Percentiles rank a stretch among this genome's conserved stretches.
Evolutionary conservation across 2,113 vertebrate genomes (phyloP).

Genomic region (Colistium nudipinnis): DNA sequence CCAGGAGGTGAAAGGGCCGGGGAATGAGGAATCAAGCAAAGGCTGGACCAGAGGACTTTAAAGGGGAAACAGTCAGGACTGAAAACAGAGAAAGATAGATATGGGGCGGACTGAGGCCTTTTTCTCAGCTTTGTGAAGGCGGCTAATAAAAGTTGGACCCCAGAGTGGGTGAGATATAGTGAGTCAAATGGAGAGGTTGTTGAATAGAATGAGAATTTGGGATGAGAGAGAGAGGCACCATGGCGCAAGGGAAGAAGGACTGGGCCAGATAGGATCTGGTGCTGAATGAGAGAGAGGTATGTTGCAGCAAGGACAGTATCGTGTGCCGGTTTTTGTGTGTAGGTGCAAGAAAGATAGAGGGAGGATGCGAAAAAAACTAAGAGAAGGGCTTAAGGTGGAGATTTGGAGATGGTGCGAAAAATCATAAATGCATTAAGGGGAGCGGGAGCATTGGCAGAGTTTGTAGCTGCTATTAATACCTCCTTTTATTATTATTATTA

Average conservation of each 20-base stretch:
- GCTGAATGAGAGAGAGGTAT: slow-evolving; percentile 31
- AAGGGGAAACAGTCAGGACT: slow-evolving; percentile 1
- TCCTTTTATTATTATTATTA: slow-evolving; percentile 38
- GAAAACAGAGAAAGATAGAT: slow-evolving; percentile 36
- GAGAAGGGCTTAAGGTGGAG: slow-evolving; percentile 35
- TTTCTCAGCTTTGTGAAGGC: slow-evolving; percentile 36
- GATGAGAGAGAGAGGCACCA: slow-evolving; percentile 21
- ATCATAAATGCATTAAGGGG: slow-evolving; percentile 9
- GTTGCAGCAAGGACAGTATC: slow-evolving; percentile 17
- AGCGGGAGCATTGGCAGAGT: slow-evolving; percentile 18
- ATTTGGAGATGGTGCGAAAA: slow-evolving; percentile 9
- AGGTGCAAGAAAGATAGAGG: slow-evolving; percentile 34
- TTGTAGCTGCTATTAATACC: slow-evolving; percentile 50
- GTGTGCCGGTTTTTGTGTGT: background rate
- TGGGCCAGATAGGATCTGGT: slow-evolving; percentile 29
- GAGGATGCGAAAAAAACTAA: slow-evolving; percentile 50
- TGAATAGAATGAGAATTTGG: slow-evolving; percentile 27
- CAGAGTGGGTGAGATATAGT: slow-evolving; percentile 41
- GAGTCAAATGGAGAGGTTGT: slow-evolving; percentile 44
- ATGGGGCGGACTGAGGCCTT: slow-evolving; percentile 12
- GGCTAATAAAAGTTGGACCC: slow-evolving; percentile 54
- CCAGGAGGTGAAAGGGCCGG: slow-evolving; percentile 41
- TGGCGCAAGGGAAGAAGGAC: slow-evolving; percentile 2
- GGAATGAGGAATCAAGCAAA: slow-evolving; percentile 19
- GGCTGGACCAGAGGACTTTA: slow-evolving; percentile 28